A percentile compares a stretch with the other conserved stretches of the same genome.
These are phyloP conservation scores for Scortum barcoo DNA, from an alignment of 2,113 vertebrate species.

Conservation along the genomic window DNA sequence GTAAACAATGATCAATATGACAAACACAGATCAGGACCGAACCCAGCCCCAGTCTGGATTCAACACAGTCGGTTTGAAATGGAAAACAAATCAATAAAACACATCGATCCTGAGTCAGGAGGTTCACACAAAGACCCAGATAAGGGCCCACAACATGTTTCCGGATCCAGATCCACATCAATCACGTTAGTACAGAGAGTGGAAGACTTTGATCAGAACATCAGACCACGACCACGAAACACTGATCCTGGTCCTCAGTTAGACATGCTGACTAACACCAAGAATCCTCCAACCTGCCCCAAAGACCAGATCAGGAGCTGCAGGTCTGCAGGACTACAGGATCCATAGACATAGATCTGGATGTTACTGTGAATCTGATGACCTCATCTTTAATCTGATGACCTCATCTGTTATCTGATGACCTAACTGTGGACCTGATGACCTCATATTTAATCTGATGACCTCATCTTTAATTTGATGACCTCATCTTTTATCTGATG, in stretches of 20 bases:
- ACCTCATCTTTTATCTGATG: no score
- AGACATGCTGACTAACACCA: no score
- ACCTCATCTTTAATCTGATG: no score
- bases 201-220: slow-evolving; percentile 47
- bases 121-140: background rate
- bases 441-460: no score
- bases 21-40: no score
- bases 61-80: slow-evolving; percentile 31
- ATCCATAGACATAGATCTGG: no score
- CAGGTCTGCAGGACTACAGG: background rate
- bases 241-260: background rate
- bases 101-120: slow-evolving; percentile 3
- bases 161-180: background rate
- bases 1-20: no score
- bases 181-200: background rate
- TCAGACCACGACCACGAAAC: background rate
- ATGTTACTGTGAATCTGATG: no score
- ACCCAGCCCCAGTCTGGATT: slow-evolving; percentile 24
- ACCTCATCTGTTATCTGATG: no score
- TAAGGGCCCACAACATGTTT: background rate
- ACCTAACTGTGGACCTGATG: no score
- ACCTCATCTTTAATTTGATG: no score
- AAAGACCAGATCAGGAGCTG: background rate
- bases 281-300: background rate
- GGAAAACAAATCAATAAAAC: slow-evolving; percentile 20